Base-by-base conservation (phyloP, 2,797 vertebrate species). In the Macroramphosus scolopax region DNA sequence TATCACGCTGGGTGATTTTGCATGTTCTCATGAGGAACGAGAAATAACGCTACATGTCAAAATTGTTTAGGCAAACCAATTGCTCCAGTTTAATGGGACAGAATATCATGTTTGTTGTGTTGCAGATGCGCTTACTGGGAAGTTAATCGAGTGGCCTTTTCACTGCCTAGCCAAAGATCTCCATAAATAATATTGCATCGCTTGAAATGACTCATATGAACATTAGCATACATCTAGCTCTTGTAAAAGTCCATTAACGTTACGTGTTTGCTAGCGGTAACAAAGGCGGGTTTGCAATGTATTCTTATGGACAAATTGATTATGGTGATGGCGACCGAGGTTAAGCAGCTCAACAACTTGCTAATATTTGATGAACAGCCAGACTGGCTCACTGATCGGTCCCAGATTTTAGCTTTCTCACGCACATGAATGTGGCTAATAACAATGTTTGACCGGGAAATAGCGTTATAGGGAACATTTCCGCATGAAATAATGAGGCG, bases 341-440 rank as follows among this genome's bases (percentile, higher is more conserved):
- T 43, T 37, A 43, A 38, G 45, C 43, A 16, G 30, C 51, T 50
- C 51, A 42, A 44, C 50, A 50, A 71, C 58, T 75, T 52, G 64
- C 61, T 57, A 69, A 64, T 65, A 15, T 57, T 55, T 38, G 25
- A 43, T 59, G n/a, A 53, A 35, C 31, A 47, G 41, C 46, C 16
- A 43, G 5, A 4, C 13, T 26, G 30, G 24, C 35, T 66, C 18
- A 22, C 12, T 16, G 42, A 45, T 51, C 6, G 20, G 0, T 40
- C 7, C 22, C 16, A 20, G 24, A 56, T 52, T 64, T 15, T 20
- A 1, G 7, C 2, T 28, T n/a, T n/a, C n/a, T n/a, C n/a, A n/a
- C n/a, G n/a, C n/a, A n/a, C n/a, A n/a, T n/a, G n/a, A n/a, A n/a
- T n/a, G n/a, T n/a, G n/a, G n/a, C n/a, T n/a, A n/a, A n/a, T 22